A percentile compares a stretch with the other conserved stretches of the same genome.
phyloP scores from a whole-genome alignment of 1,140 invertebrate species.

The Phymorhynchus buccinoides region DNA sequence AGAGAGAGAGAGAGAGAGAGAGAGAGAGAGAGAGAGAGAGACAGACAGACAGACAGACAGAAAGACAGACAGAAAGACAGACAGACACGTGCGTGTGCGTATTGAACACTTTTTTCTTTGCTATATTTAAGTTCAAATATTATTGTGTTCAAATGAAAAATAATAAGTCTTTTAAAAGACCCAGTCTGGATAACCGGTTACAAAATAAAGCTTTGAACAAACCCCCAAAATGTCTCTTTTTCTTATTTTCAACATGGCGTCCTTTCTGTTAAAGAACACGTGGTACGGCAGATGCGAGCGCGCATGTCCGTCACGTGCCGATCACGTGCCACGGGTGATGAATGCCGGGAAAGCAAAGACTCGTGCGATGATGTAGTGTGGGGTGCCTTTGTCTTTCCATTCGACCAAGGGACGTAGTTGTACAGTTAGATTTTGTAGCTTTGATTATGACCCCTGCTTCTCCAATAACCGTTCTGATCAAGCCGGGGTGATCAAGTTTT shows the following conservation, averaged over 20 bases:
- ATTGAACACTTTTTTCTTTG: no score
- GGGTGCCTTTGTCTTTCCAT: not conserved
- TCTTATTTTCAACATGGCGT: not conserved
- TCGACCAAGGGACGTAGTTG: not conserved
- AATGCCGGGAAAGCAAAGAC: conserved; percentile 27
- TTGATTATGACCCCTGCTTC: not conserved
- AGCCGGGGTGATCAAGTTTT: not conserved
- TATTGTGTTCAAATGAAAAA: no score
- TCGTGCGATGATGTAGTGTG: conserved; percentile 22
- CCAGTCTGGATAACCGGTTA: no score
- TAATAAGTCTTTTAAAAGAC: no score
- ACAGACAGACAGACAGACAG: no score
- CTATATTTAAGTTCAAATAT: no score
- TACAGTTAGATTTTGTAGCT: not conserved
- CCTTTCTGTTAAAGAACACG: conserved; percentile 25
- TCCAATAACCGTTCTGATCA: no score
- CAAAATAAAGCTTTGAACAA: no score
- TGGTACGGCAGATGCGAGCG: conserved; percentile 27
- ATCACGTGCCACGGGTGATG: conserved; percentile 12
- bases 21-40: no score
- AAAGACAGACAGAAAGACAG: no score
- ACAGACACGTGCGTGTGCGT: no score
- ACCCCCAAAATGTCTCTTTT: not conserved
- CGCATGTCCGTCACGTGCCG: conserved; percentile 19
- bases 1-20: not conserved